A percentile compares a stretch with the other conserved stretches of the same genome.
phyloP scores from a whole-genome alignment of 2,113 vertebrate species.

The Takifugu flavidus region DNA sequence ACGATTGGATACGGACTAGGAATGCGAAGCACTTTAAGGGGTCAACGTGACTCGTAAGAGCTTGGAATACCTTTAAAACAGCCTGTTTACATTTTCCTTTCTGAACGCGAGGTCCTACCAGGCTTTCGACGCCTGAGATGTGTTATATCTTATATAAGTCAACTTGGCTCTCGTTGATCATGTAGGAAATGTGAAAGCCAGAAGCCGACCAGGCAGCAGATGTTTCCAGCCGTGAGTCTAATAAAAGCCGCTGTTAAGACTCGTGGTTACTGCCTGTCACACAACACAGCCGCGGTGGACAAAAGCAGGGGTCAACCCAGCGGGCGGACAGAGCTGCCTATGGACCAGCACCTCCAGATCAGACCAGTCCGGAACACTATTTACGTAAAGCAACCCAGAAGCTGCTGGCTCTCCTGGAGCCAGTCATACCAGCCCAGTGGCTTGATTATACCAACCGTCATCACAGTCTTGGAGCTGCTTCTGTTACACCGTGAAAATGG shows the following conservation, averaged over 20 bases:
- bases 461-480: conserved; percentile 51
- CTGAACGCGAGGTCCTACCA: too few species aligned
- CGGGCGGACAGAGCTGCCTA: too few species aligned
- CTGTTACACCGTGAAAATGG: conserved; percentile 42
- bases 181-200: neutral
- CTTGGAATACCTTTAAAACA: too few species aligned
- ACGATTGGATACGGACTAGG: too few species aligned
- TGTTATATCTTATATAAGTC: too few species aligned
- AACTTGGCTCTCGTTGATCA: too few species aligned
- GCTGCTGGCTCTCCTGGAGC: conserved; percentile 1
- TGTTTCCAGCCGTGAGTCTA: conserved; percentile 25
- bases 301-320: neutral
- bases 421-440: conserved; percentile 32
- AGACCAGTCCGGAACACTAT: conserved; percentile 9
- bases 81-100: too few species aligned
- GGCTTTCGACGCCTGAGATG: too few species aligned
- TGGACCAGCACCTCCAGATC: neutral
- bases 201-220: conserved; percentile 26
- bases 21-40: too few species aligned
- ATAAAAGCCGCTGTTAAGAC: conserved; percentile 21
- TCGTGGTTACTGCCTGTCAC: conserved; percentile 13
- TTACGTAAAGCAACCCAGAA: too few species aligned
- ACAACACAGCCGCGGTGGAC: conserved; percentile 17
- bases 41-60: too few species aligned
- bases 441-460: conserved; percentile 57